phyloP scores from a whole-genome alignment of 2,888 invertebrate genomes.

The Cryptus armator region DNA sequence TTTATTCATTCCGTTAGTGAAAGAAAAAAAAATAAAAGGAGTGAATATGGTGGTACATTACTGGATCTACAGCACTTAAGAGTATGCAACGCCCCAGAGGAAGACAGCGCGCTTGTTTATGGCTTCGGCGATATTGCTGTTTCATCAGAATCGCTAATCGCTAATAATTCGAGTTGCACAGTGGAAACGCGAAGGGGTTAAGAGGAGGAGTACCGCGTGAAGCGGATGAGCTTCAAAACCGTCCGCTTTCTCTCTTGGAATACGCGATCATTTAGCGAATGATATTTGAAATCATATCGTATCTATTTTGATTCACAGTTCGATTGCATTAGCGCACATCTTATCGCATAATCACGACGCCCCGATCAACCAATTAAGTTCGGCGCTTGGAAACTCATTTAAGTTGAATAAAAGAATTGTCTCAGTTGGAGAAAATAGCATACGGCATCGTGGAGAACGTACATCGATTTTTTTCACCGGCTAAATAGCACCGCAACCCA shows the following conservation, averaged over 20 bases:
- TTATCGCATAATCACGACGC: not conserved
- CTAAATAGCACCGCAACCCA: not conserved
- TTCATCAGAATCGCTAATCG: conserved; percentile 82
- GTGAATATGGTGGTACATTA: not conserved
- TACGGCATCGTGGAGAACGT: not conserved
- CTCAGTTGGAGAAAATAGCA: not conserved
- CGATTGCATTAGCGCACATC: conserved; percentile 14
- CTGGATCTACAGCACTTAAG: conserved; percentile 75
- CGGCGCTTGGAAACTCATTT: conserved; percentile 9
- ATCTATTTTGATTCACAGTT: conserved; percentile 1
- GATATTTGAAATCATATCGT: conserved; percentile 5
- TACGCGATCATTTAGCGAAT: not conserved
- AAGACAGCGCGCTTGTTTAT: conserved; percentile 79
- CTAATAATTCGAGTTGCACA: conserved; percentile 75
- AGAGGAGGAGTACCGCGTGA: conserved; percentile 24
- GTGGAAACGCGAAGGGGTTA: conserved; percentile 43
- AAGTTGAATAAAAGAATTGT: not conserved
- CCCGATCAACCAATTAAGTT: conserved; percentile 27
- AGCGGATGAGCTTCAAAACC: conserved; percentile 30
- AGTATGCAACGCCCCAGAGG: conserved; percentile 74
- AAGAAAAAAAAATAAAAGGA: not conserved
- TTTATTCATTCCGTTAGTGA: not conserved
- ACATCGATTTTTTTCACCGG: not conserved
- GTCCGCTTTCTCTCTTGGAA: not conserved
- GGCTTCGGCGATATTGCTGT: conserved; percentile 83